Base-by-base conservation (phyloP, 2,113 vertebrate genomes). In the Gymnogyps californianus region DNA sequence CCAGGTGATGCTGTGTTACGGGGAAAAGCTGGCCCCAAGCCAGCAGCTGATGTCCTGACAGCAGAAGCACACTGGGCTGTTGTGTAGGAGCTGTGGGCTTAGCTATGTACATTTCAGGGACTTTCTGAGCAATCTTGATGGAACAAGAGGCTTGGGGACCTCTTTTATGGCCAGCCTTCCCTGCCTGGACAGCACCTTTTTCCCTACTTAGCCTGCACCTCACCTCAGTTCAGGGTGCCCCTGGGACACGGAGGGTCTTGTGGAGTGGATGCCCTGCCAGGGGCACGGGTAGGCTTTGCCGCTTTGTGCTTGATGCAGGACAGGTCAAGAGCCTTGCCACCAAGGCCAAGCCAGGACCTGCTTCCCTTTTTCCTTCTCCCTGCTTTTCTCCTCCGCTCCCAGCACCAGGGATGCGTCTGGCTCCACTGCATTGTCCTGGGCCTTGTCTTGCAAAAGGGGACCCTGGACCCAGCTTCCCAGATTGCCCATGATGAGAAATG, bases 201-300 rank as follows among this genome's bases (percentile, higher is more conserved):
- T 51, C 51, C 34, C 38, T 55, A 0, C 25, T 79, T 51, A 62
- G 54, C 44, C 40, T 78, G 36, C 19, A 54, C 25, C 36, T 86
- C 46, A 9, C 28, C 42, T 62, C 31, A 55, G 7, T 28, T 88
- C 24, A 34, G 44, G 31, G 12, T 65, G 52, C 8, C 16, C 5
- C 26, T 36, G n/a, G 13, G 32, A 15, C 65, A 36, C 3, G 0
- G 21, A 0, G 11, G 4, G 14, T 36, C 59, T 52, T 54, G 44
- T 61, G 47, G 65, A 44, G 55, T 17, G 11, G 59, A 6, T 70
- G 32, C 38, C 38, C 69, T 79, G 34, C 64, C 13, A 5, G 14
- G 49, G 52, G 18, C 78, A 40, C 1, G 2, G 36, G 52, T 12
- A 22, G 42, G 36, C 72, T 89, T 80, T 77, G 36, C 22, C 51